Evolutionary conservation across 1,140 invertebrate genomes (phyloP).

Genomic region (Scaptomyza graminum): DNA sequence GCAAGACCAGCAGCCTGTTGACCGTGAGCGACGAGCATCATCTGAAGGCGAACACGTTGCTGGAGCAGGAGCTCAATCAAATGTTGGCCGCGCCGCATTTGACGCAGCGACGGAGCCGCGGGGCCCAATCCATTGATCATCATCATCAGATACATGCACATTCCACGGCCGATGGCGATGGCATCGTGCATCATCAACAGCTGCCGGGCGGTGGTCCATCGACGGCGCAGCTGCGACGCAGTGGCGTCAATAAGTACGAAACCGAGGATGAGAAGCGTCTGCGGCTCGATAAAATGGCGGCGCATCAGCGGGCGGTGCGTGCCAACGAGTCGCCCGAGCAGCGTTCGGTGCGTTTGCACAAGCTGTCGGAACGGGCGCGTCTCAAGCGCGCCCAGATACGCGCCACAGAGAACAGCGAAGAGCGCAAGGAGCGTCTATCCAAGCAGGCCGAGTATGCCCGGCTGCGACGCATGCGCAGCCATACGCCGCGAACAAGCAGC

Average conservation of each 20-base stretch:
- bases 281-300: conserved; percentile 83
- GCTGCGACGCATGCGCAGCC: conserved; percentile 74
- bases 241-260: conserved; percentile 71
- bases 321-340: conserved; percentile 86
- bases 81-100: conserved; percentile 72
- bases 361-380: conserved; percentile 79
- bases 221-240: conserved; percentile 63
- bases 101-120: conserved; percentile 36
- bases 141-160: conserved; percentile 63
- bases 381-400: conserved; percentile 77
- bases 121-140: conserved; percentile 49
- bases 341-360: conserved; percentile 83
- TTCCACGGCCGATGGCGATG: conserved; percentile 71
- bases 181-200: conserved; percentile 13
- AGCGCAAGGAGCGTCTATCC: conserved; percentile 73
- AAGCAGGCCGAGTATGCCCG: conserved; percentile 82
- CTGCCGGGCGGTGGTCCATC: conserved; percentile 4
- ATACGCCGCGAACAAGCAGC: conserved; percentile 69
- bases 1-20: conserved; percentile 56
- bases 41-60: conserved; percentile 69
- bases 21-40: conserved; percentile 58
- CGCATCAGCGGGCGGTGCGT: conserved; percentile 79
- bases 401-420: conserved; percentile 74
- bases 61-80: conserved; percentile 79
- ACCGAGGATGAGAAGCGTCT: conserved; percentile 80